phyloP scores from a whole-genome alignment of 2,113 vertebrate genomes.

The Calidris pygmaea region DNA sequence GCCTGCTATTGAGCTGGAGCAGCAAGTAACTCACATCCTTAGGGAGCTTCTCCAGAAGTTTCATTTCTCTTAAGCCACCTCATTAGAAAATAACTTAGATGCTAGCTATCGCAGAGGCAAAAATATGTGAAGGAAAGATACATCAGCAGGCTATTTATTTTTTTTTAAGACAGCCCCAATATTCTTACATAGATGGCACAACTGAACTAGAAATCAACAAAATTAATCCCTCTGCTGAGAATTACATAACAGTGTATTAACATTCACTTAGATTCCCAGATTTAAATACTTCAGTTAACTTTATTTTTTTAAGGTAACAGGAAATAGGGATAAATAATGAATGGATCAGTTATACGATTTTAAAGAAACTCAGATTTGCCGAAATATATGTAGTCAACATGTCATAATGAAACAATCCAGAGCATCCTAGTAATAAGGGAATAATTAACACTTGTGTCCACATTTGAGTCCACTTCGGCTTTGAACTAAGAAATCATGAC shows the following conservation, averaged over 20 bases:
- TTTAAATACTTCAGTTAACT: neutral
- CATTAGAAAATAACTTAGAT: neutral
- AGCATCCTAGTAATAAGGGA: neutral
- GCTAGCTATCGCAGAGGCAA: neutral
- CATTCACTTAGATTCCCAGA: neutral
- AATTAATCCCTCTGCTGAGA: neutral
- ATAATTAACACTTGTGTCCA: neutral
- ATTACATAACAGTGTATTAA: neutral
- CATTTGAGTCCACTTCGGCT: neutral
- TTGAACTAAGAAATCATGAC: neutral
- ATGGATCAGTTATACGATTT: fast-evolving
- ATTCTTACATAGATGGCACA: neutral
- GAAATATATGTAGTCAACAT: fast-evolving
- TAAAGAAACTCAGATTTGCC: neutral
- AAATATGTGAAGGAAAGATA: neutral
- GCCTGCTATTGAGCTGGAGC: neutral
- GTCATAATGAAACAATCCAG: neutral
- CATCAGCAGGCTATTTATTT: neutral
- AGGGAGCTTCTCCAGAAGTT: neutral
- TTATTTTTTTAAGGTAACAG: too few species aligned
- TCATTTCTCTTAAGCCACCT: neutral
- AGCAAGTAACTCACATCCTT: neutral
- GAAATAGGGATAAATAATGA: neutral
- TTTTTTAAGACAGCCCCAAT: too few species aligned
- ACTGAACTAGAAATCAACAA: neutral